These are phyloP conservation scores for Petrophora chlorosata DNA, from an alignment of 2,888 invertebrate species.

Conservation along the genomic window DNA sequence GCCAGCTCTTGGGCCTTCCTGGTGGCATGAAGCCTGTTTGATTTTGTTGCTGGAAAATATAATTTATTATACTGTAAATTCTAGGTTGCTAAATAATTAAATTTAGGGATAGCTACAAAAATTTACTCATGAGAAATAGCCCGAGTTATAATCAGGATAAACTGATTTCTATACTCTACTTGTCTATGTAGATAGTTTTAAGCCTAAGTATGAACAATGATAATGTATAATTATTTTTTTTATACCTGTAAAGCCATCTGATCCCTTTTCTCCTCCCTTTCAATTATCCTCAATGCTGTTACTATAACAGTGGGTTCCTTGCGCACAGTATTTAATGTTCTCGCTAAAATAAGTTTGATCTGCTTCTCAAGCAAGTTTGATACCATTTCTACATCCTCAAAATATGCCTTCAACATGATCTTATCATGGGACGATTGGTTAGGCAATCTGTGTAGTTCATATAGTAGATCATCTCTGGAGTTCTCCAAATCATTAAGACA, in stretches of 20 bases:
- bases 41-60: conserved; percentile 84
- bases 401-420: conserved; percentile 96
- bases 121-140: too few species aligned
- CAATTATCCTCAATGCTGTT: conserved; percentile 97
- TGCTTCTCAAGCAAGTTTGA: conserved; percentile 96
- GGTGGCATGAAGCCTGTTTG: conserved; percentile 96
- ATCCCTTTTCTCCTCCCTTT: conserved; percentile 98
- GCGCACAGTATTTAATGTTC: conserved; percentile 96
- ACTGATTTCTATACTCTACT: too few species aligned
- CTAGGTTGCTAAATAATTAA: too few species aligned
- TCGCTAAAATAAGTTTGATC: conserved; percentile 92
- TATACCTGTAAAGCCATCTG: conserved; percentile 89
- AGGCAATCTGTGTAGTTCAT: conserved; percentile 96
- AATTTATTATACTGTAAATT: not conserved
- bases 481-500: conserved; percentile 97
- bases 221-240: not conserved
- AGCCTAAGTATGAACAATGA: not conserved
- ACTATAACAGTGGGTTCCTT: conserved; percentile 98
- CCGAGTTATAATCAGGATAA: too few species aligned
- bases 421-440: conserved; percentile 95
- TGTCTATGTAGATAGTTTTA: too few species aligned
- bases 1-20: conserved; percentile 96
- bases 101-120: too few species aligned
- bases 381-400: conserved; percentile 96
- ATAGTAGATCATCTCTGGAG: conserved; percentile 97